phyloP scores from a whole-genome alignment of 2,797 vertebrate species.

The Sebastolobus alascanus region DNA sequence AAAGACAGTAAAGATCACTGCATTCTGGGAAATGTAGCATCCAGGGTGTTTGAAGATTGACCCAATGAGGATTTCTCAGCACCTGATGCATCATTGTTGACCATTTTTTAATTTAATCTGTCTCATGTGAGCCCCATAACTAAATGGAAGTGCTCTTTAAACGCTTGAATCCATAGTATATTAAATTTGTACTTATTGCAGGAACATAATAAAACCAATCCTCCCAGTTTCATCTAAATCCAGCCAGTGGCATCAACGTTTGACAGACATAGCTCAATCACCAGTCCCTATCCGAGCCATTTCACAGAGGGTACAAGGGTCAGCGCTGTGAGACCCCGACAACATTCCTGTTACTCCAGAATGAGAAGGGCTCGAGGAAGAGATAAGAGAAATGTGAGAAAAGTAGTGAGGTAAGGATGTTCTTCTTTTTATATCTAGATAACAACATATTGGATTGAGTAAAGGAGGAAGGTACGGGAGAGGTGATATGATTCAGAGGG shows the following conservation, averaged over 20 bases:
- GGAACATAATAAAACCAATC: not conserved
- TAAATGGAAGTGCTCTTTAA: not conserved
- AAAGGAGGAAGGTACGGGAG: not conserved
- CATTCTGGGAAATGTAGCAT: not conserved
- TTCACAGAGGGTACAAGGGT: not conserved
- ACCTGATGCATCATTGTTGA: not conserved
- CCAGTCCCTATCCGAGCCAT: not conserved
- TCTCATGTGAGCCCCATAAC: not conserved
- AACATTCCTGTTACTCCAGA: not conserved
- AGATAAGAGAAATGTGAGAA: constrained; percentile 19
- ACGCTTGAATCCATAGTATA: not conserved
- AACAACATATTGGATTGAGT: constrained; percentile 29
- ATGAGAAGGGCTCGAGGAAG: not conserved
- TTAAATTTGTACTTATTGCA: not conserved
- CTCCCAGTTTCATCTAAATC: not conserved
- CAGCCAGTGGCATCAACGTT: not conserved
- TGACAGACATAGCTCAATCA: constrained; percentile 1
- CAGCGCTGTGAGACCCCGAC: not conserved
- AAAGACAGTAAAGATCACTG: not conserved
- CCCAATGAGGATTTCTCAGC: not conserved
- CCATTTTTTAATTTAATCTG: not conserved
- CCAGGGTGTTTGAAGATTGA: not conserved
- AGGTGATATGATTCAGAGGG: constrained; percentile 38
- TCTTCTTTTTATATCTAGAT: constrained; percentile 22
- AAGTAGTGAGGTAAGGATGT: constrained; percentile 2